Evolutionary conservation across 2,797 vertebrate species (phyloP), one percentile per base, ranked within the genome.

Genomic region (Philypnodon macrostomus): DNA sequence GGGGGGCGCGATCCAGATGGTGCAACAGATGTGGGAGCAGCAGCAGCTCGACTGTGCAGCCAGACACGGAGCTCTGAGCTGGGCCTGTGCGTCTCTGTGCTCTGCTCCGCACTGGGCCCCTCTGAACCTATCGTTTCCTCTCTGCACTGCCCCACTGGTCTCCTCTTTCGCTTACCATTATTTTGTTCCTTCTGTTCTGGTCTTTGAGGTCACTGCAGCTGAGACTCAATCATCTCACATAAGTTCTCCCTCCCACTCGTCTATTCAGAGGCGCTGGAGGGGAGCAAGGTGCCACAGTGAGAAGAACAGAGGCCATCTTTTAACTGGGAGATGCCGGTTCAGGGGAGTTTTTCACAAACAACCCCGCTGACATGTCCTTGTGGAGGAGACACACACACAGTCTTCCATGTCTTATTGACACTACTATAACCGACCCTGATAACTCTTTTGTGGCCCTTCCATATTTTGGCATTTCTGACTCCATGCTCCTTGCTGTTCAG

Each of bases 21-120:
- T 91, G 92, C 91, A 92, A 91, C 96, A 98, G 95, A 98, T 98
- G 96, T 98, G 95, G 86, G 87, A 94, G 90, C 94, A 95, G 94
- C 92, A 92, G 92, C 93, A 95, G 93, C 92, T 92, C 88, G 92
- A 75, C 77, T 76, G 69, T 58, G 69, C 75, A 80, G 81, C 70
- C 68, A 86, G 80, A 81, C 77, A 80, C 64, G 45, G 77, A 70
- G 75, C 70, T 72, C 62, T 10, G 93, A 91, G 92, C 64, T 19
- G 66, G 52, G 79, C 71, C 58, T 74, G 69, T 58, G 36, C 32
- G 72, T 71, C 60, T 74, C 74, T 58, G 37, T 33, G 72, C 71
- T 60, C 77, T 58, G 70, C 66, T 21, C 31, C 18, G 21, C 35
- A 7, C 27, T 48, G 38, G 37, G 46, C 38, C 40, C 32, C 45